Base-by-base conservation (phyloP, 1,140 invertebrate species). In the Drosophila grimshawi region DNA sequence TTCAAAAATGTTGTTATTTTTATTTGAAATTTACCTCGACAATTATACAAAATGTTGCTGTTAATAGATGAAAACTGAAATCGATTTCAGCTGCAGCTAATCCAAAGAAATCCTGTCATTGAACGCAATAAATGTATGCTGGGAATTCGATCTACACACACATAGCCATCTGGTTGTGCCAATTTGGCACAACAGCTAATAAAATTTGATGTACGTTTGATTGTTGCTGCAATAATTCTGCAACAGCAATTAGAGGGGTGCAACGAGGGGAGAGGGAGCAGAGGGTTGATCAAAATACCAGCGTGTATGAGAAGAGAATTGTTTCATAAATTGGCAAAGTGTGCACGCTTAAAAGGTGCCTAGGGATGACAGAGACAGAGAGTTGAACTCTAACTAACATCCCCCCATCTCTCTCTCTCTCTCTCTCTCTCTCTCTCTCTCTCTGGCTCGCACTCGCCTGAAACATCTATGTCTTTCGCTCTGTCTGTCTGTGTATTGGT, bases 321-420 rank as follows among this genome's bases (percentile, higher is more conserved):
- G 43, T 55, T 60, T 39, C 45, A 86, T 78, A 81, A 81, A 85
- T 85, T 81, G 80, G 27, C 43, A 51, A 61, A 51, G 59, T 53
- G 78, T 65, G 68, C 33, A 41, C 55, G 37, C 46, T n/a, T 52
- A 83, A 76, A 83, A 45, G 76, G 64, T 51, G 78, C 35, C 70
- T 78, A 45, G 53, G 81, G 74, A 62, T 45, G 78, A 39, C 35
- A 30, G 4, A 48, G 19, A n/a, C 39, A 43, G 19, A n/a, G 10
- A 43, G 39, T 39, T 56, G 49, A 30, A n/a, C 29, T 10, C 27
- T 51, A 29, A 29, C 41, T n/a, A 30, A 10, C 55, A 43, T 5
- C 37, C 39, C 41, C 11, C 6, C 7, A 4, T 59, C 35, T 29
- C 60, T 5, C 32, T 33, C 19, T 33, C 3, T 27, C 52, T 49